Percentiles rank a stretch among this genome's conserved stretches.
Evolutionary conservation across 1,140 invertebrate species (phyloP).

Genomic region (Euwallacea similis): DNA sequence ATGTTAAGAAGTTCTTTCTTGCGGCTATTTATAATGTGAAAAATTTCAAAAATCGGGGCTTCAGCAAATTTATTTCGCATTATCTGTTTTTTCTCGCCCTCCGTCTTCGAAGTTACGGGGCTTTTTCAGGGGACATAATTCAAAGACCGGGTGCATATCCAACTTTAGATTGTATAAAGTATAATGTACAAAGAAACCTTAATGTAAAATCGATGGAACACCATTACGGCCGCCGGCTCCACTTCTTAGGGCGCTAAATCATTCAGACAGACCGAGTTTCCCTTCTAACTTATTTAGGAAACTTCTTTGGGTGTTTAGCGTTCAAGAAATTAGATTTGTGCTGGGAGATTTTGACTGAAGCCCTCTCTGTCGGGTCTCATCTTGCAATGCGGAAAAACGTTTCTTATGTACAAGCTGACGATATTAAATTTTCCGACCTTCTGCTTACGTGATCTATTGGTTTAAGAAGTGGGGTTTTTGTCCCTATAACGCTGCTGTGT

Average conservation of each 20-base stretch:
- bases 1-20: conserved; percentile 11
- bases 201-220: conserved; percentile 56
- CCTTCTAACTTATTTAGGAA: conserved; percentile 37
- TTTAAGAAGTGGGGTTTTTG: conserved; percentile 47
- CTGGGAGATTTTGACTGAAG: neutral
- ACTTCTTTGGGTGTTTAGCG: conserved; percentile 20
- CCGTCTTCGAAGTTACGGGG: conserved; percentile 51
- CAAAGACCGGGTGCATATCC: conserved; percentile 52
- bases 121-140: conserved; percentile 52
- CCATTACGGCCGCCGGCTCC: conserved; percentile 52
- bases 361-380: no score
- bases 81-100: conserved; percentile 54
- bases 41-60: conserved; percentile 49
- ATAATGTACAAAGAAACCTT: conserved; percentile 56
- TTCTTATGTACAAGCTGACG: conserved; percentile 48
- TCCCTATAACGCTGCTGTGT: conserved; percentile 28
- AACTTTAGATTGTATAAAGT: conserved; percentile 56
- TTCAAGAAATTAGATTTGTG: conserved; percentile 9
- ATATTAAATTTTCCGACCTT: conserved; percentile 54
- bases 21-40: conserved; percentile 51
- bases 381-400: conserved; percentile 46
- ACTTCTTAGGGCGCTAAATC: conserved; percentile 53
- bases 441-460: conserved; percentile 51
- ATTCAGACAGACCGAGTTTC: conserved; percentile 45
- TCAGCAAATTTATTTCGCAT: conserved; percentile 54